These are phyloP conservation scores for Anguilla pacifica DNA, from an alignment of 2,797 vertebrate genomes.

Conservation along the genomic window DNA sequence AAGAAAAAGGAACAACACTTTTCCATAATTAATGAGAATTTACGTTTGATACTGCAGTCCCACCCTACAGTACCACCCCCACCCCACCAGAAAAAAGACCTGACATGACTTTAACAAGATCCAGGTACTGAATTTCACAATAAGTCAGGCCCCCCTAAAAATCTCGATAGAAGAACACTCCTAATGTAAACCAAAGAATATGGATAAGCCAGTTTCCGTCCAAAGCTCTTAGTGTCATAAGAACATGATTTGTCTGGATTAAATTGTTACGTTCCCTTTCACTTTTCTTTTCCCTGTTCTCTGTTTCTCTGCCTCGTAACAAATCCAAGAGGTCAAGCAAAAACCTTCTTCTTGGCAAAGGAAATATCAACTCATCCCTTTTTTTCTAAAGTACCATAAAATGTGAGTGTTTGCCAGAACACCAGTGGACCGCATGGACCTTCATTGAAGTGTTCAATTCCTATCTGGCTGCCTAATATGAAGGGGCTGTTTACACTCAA, in stretches of 20 bases:
- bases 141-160: neutral
- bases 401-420: neutral
- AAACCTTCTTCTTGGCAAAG: neutral
- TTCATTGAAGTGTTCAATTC: neutral
- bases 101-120: slow-evolving; percentile 12
- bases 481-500: neutral
- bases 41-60: neutral
- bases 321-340: neutral
- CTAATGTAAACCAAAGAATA: slow-evolving; percentile 33
- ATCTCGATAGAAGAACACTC: neutral
- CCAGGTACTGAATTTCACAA: neutral
- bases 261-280: slow-evolving; percentile 7
- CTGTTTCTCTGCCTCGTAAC: neutral
- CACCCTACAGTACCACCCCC: neutral
- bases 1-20: neutral
- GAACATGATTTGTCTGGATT: slow-evolving; percentile 32
- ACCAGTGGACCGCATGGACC: neutral
- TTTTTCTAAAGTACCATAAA: neutral
- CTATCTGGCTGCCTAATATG: neutral
- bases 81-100: neutral
- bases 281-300: neutral
- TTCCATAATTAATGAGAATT: neutral
- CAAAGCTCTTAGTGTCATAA: slow-evolving; percentile 33
- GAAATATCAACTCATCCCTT: neutral
- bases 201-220: slow-evolving; percentile 30